These are phyloP conservation scores for Porites lutea DNA, from an alignment of 64 coral and sea anemone species.

Conservation along the genomic window DNA sequence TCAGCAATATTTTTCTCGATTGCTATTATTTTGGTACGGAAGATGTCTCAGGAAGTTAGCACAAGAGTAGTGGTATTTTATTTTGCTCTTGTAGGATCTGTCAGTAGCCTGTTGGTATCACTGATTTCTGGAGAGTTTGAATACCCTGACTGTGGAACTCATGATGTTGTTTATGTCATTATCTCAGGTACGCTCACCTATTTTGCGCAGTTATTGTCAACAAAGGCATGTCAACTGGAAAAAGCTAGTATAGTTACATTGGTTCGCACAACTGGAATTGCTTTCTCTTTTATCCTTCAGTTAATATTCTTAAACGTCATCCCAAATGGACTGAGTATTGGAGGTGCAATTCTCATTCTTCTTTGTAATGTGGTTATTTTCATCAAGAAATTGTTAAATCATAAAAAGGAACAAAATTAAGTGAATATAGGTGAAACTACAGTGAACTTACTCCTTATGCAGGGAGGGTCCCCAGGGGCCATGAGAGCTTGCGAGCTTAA, in stretches of 20 bases:
- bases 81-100: slow-evolving; percentile 18
- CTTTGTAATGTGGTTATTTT: slow-evolving; percentile 66
- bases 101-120: neutral
- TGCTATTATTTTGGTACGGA: neutral
- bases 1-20: neutral
- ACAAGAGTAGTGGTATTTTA: slow-evolving; percentile 54
- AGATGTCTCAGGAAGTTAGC: neutral
- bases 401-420: too few relatives aligned
- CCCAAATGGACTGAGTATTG: slow-evolving; percentile 53
- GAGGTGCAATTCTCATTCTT: slow-evolving; percentile 34
- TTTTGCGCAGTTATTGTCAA: neutral
- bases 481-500: too few relatives aligned
- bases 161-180: slow-evolving; percentile 46
- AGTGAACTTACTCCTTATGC: too few relatives aligned
- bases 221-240: slow-evolving; percentile 31
- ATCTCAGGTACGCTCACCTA: neutral
- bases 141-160: slow-evolving; percentile 52
- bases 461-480: too few relatives aligned
- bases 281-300: slow-evolving; percentile 53
- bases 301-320: neutral
- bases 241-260: slow-evolving; percentile 56
- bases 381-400: slow-evolving; percentile 8
- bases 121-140: slow-evolving; percentile 40
- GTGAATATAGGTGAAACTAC: too few relatives aligned
- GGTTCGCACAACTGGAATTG: slow-evolving; percentile 27